Base-by-base conservation (phyloP, 2,888 invertebrate species). In the Acrobasis suavella region DNA sequence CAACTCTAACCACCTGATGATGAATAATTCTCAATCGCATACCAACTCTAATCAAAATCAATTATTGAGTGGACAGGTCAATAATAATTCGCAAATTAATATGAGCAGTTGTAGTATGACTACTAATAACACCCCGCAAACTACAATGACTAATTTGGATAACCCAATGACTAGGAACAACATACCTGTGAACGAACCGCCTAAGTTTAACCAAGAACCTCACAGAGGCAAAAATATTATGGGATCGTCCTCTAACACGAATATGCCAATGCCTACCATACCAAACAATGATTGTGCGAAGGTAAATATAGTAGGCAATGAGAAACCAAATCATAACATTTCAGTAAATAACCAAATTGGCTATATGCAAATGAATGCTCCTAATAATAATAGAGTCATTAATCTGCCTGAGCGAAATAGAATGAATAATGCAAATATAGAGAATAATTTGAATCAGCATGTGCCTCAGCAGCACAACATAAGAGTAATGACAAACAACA, bases 401-500 rank as follows among this genome's bases (percentile, higher is more conserved):
- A 92, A 91, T 72, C 80, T 93, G 63, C 90, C 92, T 61, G 92
- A 93, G 68, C 83, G 92, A 67, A 89, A 79, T 62, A 82, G 92
- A 73, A 76, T 89, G 64, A 86, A 78, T 68, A 87, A 81, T 71
- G 58, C 86, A 50, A 90, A 81, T 66, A 66, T 87, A 37, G 91
- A 90, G 32, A 87, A 74, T 66, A 90, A 83, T 70, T 77, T 91
- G 50, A 86, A 78, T 69, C 87, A 89, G 69, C 91, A 91, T 76
- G 86, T 87, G 14, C 76, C 87, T 22, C 92, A 92, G 69, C 92
- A 91, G 68, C 91, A 92, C 68, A 92, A 90, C 63, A 92, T 92
- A 64, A 84, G 91, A 10, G 91, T 92, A 39, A 90, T 92, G 17
- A 92, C 91, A 14, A 92, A 91, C 69, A 90, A 84, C 65, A 78